Percentiles rank a stretch among this genome's conserved stretches.
phyloP scores from a whole-genome alignment of 2,797 vertebrate genomes.

The Pseudochirops cupreus region DNA sequence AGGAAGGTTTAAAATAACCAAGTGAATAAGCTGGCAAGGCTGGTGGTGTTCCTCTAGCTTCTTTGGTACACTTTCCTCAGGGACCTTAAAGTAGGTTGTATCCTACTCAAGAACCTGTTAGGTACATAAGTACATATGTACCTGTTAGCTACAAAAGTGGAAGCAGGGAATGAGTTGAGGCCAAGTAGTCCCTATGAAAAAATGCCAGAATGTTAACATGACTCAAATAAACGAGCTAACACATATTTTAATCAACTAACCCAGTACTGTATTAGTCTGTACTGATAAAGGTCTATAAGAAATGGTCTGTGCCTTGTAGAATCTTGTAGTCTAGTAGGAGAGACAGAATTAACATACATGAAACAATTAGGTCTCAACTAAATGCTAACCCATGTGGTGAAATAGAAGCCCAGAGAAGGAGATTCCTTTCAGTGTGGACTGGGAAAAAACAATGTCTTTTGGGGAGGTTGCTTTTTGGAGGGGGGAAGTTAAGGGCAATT shows the following conservation, averaged over 20 bases:
- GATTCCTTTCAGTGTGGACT: accelerated
- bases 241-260: neutral
- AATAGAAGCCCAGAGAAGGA: neutral
- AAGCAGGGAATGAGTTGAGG: constrained; percentile 69
- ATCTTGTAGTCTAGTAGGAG: neutral
- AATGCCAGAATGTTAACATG: neutral
- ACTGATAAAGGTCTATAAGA: neutral
- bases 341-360: neutral
- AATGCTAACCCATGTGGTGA: neutral
- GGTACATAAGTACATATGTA: constrained; percentile 25
- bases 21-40: neutral
- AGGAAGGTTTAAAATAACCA: neutral
- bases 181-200: constrained; percentile 20
- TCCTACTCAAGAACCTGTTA: constrained; percentile 53
- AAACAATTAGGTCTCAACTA: neutral
- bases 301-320: neutral
- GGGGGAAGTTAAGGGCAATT: no score
- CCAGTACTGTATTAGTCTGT: neutral
- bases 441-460: neutral
- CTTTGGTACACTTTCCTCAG: neutral
- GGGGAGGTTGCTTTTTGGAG: no score
- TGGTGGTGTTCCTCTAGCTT: neutral
- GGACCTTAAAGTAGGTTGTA: constrained; percentile 34
- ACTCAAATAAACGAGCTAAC: neutral
- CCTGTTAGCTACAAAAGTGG: no score